These are phyloP conservation scores for Pollenia griseotomentosa DNA, from an alignment of 2,888 invertebrate genomes.

Conservation along the genomic window DNA sequence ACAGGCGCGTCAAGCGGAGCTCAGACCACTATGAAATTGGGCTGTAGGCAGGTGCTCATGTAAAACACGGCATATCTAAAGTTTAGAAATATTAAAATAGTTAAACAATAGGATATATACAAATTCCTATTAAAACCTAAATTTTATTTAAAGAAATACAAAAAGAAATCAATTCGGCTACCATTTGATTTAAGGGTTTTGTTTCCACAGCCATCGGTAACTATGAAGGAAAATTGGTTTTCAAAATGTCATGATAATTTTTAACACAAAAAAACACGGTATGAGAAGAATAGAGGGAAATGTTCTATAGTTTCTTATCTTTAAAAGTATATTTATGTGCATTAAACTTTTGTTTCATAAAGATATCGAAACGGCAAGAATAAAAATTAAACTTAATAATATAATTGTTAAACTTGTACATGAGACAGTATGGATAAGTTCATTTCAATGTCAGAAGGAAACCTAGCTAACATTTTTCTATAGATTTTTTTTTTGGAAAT, in stretches of 20 bases:
- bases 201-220: background rate
- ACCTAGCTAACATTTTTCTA: background rate
- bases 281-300: slow-evolving; percentile 15
- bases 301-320: slow-evolving; percentile 14
- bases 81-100: too few species aligned
- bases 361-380: slow-evolving; percentile 12
- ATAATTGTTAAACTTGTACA: slow-evolving; percentile 40
- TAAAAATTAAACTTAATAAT: slow-evolving; percentile 57
- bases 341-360: background rate
- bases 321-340: background rate
- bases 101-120: too few species aligned
- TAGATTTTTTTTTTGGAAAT: background rate
- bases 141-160: too few species aligned
- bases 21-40: too few species aligned
- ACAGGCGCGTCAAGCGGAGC: too few species aligned
- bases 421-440: background rate
- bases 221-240: background rate
- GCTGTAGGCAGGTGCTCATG: too few species aligned
- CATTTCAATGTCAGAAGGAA: slow-evolving; percentile 30
- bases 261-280: background rate
- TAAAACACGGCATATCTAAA: too few species aligned
- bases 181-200: background rate
- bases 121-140: too few species aligned
- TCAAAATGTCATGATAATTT: background rate
- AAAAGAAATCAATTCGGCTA: too few species aligned